Evolutionary conservation across 1,140 invertebrate genomes (phyloP), one percentile per base, ranked within the genome.

Genomic region (Brachionus koreanus): DNA sequence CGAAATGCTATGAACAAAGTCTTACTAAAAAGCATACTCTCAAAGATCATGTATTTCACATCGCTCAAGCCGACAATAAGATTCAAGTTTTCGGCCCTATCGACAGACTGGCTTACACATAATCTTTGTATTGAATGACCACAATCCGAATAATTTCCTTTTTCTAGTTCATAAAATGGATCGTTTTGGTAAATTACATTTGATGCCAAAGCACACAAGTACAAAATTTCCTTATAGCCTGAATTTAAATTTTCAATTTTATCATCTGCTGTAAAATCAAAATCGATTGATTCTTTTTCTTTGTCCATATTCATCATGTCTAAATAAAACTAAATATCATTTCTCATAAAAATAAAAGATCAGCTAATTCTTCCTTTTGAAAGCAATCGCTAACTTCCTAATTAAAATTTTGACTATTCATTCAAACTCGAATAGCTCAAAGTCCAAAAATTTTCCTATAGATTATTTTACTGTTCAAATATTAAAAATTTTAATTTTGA

Each of bases 1-100:
- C 37, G 29, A 69, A 69, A 37, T n/a, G 65, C 33, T 19, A 69
- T 69, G 3, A 69, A 69, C 5, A 69, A 1, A 39, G 3, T 19
- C 16, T 69, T 69, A 0, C 0, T 5, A 35, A 69, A 69, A 16
- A 16, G 33, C 5, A 1, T 13, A 69, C 65, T 69, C 3, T 39
- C 35, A 39, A 39, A 69, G 3, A 69, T 69, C 65, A 69, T 69
- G n/a, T 69, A 69, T 69, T 69, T 69, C 19, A 69, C 4, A 37
- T 69, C 65, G 9, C 39, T 69, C 19, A 69, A 39, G 7, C 65
- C 65, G 19, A 19, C 0, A 69, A 69, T 69, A 39, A 39, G 33
- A 69, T 39, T 69, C 13, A 7, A 35, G 6, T 49, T 16, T 5
- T 25, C 49, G 49, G 0, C 19, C 19, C 19, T 0, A 19, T 57